phyloP scores from a whole-genome alignment of 2,113 vertebrate genomes.

The Gadus chalcogrammus region DNA sequence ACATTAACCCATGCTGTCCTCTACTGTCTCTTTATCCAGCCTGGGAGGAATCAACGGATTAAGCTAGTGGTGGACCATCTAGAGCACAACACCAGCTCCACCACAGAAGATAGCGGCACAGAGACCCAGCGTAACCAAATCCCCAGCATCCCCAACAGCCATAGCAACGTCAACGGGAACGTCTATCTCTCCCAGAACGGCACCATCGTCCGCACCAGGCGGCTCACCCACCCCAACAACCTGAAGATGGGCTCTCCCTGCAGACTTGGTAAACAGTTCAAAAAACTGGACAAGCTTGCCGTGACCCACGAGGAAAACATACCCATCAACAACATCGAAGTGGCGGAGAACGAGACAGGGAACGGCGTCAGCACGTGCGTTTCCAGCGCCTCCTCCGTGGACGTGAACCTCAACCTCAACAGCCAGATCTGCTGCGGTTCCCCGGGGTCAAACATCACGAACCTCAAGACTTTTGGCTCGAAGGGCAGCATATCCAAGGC shows the following conservation, averaged over 20 bases:
- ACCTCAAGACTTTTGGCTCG: constrained; percentile 61
- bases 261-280: constrained; percentile 86
- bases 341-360: constrained; percentile 60
- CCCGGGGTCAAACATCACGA: constrained; percentile 72
- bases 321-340: constrained; percentile 73
- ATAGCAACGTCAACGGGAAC: constrained; percentile 82
- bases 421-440: constrained; percentile 79
- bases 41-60: constrained; percentile 84
- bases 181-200: constrained; percentile 95
- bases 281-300: constrained; percentile 88
- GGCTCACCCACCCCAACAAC: constrained; percentile 78
- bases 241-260: constrained; percentile 80
- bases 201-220: constrained; percentile 88
- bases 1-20: constrained; percentile 12
- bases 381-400: constrained; percentile 58
- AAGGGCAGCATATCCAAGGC: constrained; percentile 71
- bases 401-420: constrained; percentile 82
- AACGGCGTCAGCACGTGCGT: constrained; percentile 60
- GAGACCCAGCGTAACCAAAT: constrained; percentile 79
- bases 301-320: constrained; percentile 88
- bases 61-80: constrained; percentile 80
- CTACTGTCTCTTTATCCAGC: constrained; percentile 64
- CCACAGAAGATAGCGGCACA: constrained; percentile 85
- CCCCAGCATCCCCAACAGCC: constrained; percentile 62
- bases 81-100: constrained; percentile 85